These are phyloP conservation scores for Euzophera pinguis DNA, from an alignment of 2,888 invertebrate genomes.

Conservation along the genomic window DNA sequence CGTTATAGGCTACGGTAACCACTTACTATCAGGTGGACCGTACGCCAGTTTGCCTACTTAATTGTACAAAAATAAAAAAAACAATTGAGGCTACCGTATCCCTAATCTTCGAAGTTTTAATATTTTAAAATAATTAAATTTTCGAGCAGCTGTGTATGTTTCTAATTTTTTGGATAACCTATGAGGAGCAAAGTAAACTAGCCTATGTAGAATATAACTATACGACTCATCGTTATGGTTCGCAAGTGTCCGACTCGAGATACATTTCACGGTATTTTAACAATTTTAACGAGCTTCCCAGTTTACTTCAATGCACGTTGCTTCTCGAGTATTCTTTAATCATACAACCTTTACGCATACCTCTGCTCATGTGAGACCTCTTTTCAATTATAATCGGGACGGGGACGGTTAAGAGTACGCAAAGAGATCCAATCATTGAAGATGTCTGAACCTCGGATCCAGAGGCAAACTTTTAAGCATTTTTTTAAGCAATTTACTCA, in stretches of 20 bases:
- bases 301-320: conserved; percentile 64
- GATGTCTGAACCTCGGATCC: background rate
- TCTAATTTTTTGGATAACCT: no score
- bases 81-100: no score
- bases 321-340: conserved; percentile 50
- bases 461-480: background rate
- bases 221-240: conserved; percentile 41
- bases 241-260: conserved; percentile 66
- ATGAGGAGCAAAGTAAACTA: background rate
- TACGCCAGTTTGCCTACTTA: no score
- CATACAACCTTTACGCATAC: conserved; percentile 27
- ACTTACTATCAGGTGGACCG: no score
- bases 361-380: conserved; percentile 11
- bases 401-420: conserved; percentile 2
- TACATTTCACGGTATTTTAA: conserved; percentile 78
- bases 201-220: conserved; percentile 25
- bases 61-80: no score
- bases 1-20: no score
- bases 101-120: no score
- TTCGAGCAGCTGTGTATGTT: no score
- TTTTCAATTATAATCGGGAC: conserved; percentile 7
- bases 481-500: no score
- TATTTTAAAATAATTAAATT: no score
- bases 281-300: conserved; percentile 76
- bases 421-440: conserved; percentile 7